Base-by-base conservation (phyloP, 2,797 vertebrate species). In the Lophotriccus pileatus region DNA sequence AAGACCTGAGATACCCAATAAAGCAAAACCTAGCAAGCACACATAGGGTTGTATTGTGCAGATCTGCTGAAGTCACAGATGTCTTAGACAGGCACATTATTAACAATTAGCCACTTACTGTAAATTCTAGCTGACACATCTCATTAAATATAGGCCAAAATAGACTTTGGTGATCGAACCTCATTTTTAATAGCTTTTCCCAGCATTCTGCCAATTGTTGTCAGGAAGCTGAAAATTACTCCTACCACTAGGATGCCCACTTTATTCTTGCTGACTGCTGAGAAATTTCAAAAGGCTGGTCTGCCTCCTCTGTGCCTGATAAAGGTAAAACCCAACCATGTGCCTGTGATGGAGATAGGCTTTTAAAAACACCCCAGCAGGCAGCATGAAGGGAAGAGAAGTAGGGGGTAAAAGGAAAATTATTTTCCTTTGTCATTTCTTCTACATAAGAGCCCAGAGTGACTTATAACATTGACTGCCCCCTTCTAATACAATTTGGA, bases 31-130 rank as follows among this genome's bases (percentile, higher is more conserved):
- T 37, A 88, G 76, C 53, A 76, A 92, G 79, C 52, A 60, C 55
- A 60, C 87, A 56, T 47, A 24, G 50, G 34, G 63, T 43, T 67
- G 59, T 25, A 95, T 95, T 94, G 93, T 94, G 47, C 47, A 79
- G 90, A 69, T 52, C 88, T 76, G 88, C 91, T 91, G 80, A 95
- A 85, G 67, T 80, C 87, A 89, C 90, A 80, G 90, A 94, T 84
- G 74, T 84, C 93, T 95, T 59, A 88, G 93, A 87, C 84, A 95
- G 67, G 75, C 67, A 91, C 95, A 93, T 96, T 96, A 96, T 97
- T 97, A 97, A 96, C 95, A 96, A 97, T 97, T 97, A 97, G 93
- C 94, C 96, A 96, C 91, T 97, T 97, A 97, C 89, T 95, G 96
- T 97, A 97, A 96, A 95, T 96, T 97, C 84, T 95, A 89, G 95